These are phyloP conservation scores for Clusia tigrina DNA, from an alignment of 2,888 invertebrate genomes.

Conservation along the genomic window DNA sequence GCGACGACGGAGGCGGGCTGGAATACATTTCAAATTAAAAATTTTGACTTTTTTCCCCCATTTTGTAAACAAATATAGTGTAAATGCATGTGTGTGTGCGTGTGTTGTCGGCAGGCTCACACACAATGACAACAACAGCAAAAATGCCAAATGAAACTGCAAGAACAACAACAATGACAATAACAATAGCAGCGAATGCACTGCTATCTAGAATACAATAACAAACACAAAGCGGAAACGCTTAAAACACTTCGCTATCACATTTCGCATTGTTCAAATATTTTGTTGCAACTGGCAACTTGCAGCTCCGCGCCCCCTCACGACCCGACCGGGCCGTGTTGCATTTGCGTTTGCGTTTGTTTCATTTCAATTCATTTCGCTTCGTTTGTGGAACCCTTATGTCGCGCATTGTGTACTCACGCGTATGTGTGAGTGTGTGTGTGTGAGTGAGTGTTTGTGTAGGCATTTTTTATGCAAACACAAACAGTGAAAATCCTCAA, in stretches of 20 bases:
- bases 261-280: slow-evolving; percentile 56
- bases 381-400: background rate
- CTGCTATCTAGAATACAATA: no score
- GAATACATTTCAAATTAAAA: no score
- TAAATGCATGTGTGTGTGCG: background rate
- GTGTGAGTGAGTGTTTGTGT: no score
- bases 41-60: no score
- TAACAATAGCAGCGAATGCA: no score
- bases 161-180: no score
- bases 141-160: no score
- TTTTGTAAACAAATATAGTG: no score
- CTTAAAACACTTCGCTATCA: slow-evolving; percentile 57
- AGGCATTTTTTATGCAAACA: no score
- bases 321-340: background rate
- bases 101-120: background rate
- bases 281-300: slow-evolving; percentile 39
- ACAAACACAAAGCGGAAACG: slow-evolving; percentile 50
- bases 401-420: background rate
- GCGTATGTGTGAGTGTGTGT: background rate
- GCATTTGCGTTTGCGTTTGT: background rate
- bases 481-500: slow-evolving; percentile 55
- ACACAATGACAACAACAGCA: no score
- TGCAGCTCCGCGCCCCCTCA: background rate
- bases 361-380: background rate
- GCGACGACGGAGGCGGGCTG: no score